These are phyloP conservation scores for Nowickia ferox DNA, from an alignment of 2,888 invertebrate species.

Conservation along the genomic window DNA sequence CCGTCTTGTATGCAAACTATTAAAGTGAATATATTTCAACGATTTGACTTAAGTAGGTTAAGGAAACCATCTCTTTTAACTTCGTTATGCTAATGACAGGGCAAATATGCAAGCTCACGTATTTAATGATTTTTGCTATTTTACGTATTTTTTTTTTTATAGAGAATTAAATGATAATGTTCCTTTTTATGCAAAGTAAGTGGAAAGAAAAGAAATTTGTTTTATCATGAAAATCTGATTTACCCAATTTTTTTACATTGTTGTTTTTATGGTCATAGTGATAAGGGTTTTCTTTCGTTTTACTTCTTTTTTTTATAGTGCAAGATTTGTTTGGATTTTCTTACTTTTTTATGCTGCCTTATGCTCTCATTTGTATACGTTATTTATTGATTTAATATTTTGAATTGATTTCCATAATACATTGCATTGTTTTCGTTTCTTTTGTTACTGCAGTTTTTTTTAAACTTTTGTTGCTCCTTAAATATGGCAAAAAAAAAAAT, in stretches of 20 bases:
- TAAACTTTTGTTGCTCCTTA: background rate
- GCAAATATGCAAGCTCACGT: conserved; percentile 63
- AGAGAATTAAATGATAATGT: background rate
- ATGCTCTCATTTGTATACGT: conserved; percentile 4
- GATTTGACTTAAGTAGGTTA: conserved; percentile 36
- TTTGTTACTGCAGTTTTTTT: conserved; percentile 8
- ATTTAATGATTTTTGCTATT: conserved; percentile 36
- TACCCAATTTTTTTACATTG: conserved; percentile 22
- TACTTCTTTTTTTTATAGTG: conserved; percentile 14
- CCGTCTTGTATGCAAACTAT: conserved; percentile 2
- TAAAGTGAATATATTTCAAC: conserved; percentile 3
- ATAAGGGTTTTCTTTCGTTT: conserved; percentile 57
- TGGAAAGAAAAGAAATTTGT: conserved; percentile 22
- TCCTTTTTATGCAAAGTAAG: conserved; percentile 32
- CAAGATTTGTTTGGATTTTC: background rate
- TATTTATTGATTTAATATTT: conserved; percentile 61
- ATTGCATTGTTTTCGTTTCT: conserved; percentile 53
- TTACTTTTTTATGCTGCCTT: background rate
- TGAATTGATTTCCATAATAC: conserved; percentile 51
- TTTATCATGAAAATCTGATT: conserved; percentile 46
- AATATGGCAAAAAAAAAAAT: background rate
- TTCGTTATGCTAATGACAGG: conserved; percentile 61
- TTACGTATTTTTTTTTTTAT: conserved; percentile 2
- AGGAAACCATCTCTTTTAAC: conserved; percentile 16
- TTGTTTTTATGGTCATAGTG: conserved; percentile 37